Evolutionary conservation across 2,113 vertebrate genomes (phyloP).

Genomic region (Microcebus tavaratra): DNA sequence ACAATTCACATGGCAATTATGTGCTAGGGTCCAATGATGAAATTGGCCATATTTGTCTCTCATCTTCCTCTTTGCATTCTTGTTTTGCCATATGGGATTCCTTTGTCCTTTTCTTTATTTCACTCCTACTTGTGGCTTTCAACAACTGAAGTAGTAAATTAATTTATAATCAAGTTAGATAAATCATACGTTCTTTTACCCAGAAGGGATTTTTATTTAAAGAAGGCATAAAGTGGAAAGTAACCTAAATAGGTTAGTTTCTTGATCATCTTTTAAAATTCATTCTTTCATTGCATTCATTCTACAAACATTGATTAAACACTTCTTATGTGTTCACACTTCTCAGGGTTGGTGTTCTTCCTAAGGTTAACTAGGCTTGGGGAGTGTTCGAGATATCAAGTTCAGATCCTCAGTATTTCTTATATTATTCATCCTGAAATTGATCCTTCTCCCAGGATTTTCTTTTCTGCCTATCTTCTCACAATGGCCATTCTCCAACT

Average conservation of each 20-base stretch:
- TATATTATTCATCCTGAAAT: background rate
- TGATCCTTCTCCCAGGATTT: background rate
- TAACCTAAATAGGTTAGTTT: background rate
- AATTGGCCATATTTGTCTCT: background rate
- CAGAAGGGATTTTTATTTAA: background rate
- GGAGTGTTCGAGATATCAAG: background rate
- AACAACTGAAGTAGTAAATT: background rate
- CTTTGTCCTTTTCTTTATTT: background rate
- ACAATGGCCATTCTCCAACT: background rate
- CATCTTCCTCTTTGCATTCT: background rate
- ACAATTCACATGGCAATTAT: too few relatives aligned
- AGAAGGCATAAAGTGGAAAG: background rate
- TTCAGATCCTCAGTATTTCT: background rate
- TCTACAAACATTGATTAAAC: background rate
- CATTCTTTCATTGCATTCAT: background rate
- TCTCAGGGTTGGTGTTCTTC: background rate
- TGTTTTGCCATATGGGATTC: background rate
- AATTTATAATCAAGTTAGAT: slow-evolving; percentile 18
- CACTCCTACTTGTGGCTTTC: background rate
- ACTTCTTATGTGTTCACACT: background rate
- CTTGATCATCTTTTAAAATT: background rate
- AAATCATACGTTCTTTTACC: background rate
- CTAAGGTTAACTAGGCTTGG: background rate
- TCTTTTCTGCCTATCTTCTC: background rate
- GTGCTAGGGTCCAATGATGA: background rate